Evolutionary conservation across 1,140 invertebrate species (phyloP).

Genomic region (Megalonaias nervosa): DNA sequence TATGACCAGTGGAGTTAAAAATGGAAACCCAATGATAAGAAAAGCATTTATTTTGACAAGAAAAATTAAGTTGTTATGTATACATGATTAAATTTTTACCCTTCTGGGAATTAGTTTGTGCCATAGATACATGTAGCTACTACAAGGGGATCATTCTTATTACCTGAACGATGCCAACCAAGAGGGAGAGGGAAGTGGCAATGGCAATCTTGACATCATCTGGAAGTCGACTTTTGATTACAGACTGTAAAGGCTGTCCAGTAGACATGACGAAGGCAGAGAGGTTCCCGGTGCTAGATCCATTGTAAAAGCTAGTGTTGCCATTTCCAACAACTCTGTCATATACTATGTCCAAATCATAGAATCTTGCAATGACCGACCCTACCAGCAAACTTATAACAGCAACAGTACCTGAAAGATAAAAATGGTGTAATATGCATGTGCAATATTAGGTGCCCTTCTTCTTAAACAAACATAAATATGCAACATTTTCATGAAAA

Average conservation of each 20-base stretch:
- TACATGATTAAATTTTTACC: too few relatives aligned
- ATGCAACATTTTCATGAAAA: too few relatives aligned
- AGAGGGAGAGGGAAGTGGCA: constrained; percentile 52
- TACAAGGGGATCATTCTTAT: too few relatives aligned
- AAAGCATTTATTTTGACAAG: too few relatives aligned
- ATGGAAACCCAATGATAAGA: too few relatives aligned
- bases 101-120: too few relatives aligned
- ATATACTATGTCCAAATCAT: constrained; percentile 19
- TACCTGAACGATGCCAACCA: constrained; percentile 61
- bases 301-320: constrained; percentile 16
- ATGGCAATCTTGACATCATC: constrained; percentile 55
- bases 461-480: too few relatives aligned
- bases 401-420: constrained; percentile 71
- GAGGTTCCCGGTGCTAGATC: not conserved
- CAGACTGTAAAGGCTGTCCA: constrained; percentile 25
- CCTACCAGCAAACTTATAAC: constrained; percentile 72
- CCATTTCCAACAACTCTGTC: constrained; percentile 5
- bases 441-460: too few relatives aligned
- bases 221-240: constrained; percentile 15
- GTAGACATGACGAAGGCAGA: not conserved
- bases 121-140: too few relatives aligned
- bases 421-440: not conserved
- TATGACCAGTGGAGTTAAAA: too few relatives aligned
- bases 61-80: too few relatives aligned
- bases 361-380: constrained; percentile 59